These are phyloP conservation scores for Pelecanus crispus DNA, from an alignment of 2,113 vertebrate species.

Conservation along the genomic window DNA sequence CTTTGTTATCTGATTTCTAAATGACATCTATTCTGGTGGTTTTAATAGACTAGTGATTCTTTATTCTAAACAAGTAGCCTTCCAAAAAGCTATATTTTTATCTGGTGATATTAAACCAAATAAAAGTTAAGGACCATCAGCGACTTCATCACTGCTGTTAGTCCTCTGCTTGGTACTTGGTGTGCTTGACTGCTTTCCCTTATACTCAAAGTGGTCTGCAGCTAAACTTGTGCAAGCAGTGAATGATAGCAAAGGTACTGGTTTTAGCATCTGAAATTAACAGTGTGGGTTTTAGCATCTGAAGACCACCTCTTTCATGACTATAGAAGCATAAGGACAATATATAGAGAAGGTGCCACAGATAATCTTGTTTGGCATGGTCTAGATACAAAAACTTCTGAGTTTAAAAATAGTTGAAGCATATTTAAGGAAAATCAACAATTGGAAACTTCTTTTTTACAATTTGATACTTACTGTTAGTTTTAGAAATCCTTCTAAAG, in stretches of 20 bases:
- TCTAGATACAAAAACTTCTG: not conserved
- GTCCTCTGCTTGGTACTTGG: not conserved
- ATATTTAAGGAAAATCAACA: not conserved
- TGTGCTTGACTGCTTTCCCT: not conserved
- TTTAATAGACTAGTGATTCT: not conserved
- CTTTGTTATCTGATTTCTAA: not conserved
- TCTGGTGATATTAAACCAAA: not conserved
- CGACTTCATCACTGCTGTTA: not conserved
- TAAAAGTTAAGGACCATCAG: not conserved
- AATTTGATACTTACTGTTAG: not conserved
- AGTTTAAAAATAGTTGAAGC: not conserved
- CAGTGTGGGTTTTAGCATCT: not conserved
- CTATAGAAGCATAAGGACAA: not conserved
- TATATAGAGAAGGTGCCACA: not conserved
- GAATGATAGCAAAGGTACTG: not conserved
- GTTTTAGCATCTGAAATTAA: not conserved
- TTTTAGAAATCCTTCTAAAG: not conserved
- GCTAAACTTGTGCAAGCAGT: not conserved
- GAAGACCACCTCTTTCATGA: not conserved
- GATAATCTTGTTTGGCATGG: not conserved
- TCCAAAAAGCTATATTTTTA: not conserved
- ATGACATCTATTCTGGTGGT: rapidly evolving
- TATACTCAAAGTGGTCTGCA: not conserved
- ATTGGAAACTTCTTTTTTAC: not conserved
- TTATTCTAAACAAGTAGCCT: not conserved